phyloP scores from a whole-genome alignment of 2,888 invertebrate species.

The Lypha dubia region DNA sequence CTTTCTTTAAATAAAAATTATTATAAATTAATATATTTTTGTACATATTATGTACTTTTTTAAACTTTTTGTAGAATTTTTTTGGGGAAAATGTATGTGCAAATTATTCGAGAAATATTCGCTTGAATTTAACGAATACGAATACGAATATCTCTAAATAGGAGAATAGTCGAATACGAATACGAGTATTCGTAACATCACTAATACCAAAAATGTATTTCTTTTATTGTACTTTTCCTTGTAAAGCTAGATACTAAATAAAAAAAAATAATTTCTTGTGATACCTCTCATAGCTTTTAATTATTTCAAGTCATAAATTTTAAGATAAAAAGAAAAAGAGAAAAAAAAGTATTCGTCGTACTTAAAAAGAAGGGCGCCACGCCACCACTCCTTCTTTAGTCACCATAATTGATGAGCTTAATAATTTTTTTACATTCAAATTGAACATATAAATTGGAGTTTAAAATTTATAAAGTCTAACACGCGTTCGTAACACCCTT shows the following conservation, averaged over 20 bases:
- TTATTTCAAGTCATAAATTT: conserved; percentile 53
- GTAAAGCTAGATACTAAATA: neutral
- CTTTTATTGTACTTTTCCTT: neutral
- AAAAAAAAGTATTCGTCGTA: neutral
- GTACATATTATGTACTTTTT: too few relatives aligned
- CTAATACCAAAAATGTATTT: too few relatives aligned
- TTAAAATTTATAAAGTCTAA: neutral
- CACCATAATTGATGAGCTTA: conserved; percentile 58
- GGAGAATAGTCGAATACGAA: too few relatives aligned
- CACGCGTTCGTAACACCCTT: neutral
- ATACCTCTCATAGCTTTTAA: conserved; percentile 45
- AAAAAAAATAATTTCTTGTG: conserved; percentile 1
- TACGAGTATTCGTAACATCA: too few relatives aligned
- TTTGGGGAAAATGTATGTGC: too few relatives aligned
- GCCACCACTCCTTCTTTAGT: conserved; percentile 35
- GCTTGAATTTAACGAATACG: too few relatives aligned
- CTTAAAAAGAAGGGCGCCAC: neutral
- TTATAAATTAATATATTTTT: too few relatives aligned
- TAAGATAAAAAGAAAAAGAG: neutral
- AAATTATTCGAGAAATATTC: too few relatives aligned
- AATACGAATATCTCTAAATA: too few relatives aligned
- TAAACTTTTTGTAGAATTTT: too few relatives aligned
- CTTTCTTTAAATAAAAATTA: too few relatives aligned
- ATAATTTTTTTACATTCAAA: conserved; percentile 4
- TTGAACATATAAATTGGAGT: neutral